These are phyloP conservation scores for Ophonus ardosiacus DNA, from an alignment of 2,888 invertebrate genomes.

Conservation along the genomic window DNA sequence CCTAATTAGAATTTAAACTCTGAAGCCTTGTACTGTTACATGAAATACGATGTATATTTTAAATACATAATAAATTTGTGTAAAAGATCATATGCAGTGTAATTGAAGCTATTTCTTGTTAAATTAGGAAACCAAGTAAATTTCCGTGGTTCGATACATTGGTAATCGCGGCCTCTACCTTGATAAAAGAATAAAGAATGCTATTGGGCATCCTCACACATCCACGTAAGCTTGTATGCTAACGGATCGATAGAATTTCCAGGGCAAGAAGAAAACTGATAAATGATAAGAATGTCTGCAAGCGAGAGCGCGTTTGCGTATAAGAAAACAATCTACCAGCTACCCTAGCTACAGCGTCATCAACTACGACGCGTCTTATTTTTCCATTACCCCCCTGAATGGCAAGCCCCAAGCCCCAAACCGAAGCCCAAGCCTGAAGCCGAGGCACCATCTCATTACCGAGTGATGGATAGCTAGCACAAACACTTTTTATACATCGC, in stretches of 20 bases:
- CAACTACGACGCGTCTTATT: conserved; percentile 61
- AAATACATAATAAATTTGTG: no score
- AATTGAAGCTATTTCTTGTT: no score
- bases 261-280: conserved; percentile 62
- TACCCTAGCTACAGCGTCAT: conserved; percentile 54
- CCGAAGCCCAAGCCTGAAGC: conserved; percentile 1
- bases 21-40: no score
- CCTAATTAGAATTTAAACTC: no score
- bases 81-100: no score
- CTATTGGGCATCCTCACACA: background rate
- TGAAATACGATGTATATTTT: no score
- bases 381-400: conserved; percentile 59
- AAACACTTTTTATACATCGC: conserved; percentile 54
- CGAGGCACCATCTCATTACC: conserved; percentile 57
- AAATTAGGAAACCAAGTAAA: no score
- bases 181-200: background rate
- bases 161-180: no score
- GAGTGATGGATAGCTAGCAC: conserved; percentile 62
- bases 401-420: background rate
- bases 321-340: conserved; percentile 62
- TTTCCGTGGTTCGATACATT: no score
- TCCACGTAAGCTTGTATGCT: conserved; percentile 42
- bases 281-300: conserved; percentile 63
- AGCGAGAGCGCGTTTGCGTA: conserved; percentile 61
- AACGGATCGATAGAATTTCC: conserved; percentile 57